Conservation (phyloP, 1,140 invertebrate genomes). For the Tetragnatha versicolor region DNA sequence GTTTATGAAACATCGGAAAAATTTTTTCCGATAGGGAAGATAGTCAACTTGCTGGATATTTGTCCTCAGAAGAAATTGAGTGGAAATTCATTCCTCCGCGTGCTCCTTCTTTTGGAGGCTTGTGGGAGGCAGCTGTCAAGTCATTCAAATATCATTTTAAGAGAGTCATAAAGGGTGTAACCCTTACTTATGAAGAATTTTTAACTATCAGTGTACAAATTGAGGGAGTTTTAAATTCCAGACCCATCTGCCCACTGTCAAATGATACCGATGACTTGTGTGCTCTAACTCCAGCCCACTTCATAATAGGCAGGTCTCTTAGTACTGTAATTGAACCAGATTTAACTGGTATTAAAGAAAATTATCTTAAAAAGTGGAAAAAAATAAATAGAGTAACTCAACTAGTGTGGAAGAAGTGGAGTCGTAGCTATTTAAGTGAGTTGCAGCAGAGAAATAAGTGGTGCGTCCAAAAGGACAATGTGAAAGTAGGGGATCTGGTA, state of each 20-base stretch:
- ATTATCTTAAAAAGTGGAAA: background rate
- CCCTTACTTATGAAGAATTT: constrained; percentile 59
- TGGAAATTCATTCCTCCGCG: constrained; percentile 64
- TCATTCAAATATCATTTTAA: too few species aligned
- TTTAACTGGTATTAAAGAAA: background rate
- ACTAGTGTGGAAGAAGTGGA: background rate
- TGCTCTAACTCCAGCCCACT: constrained; percentile 59
- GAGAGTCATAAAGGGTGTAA: background rate
- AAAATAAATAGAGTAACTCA: background rate
- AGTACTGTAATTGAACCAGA: background rate
- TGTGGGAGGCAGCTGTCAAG: too few species aligned
- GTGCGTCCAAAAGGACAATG: background rate
- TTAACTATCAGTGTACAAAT: too few species aligned
- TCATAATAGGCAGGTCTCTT: background rate
- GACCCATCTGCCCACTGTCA: constrained; percentile 57
- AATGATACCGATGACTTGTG: constrained; percentile 60
- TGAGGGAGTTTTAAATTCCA: background rate
- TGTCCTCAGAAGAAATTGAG: background rate
- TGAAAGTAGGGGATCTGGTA: background rate
- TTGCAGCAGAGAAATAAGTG: background rate
- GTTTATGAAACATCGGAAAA: too few species aligned
- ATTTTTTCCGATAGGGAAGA: too few species aligned
- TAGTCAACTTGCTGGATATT: background rate
- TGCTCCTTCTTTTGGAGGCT: too few species aligned
- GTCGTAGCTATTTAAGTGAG: background rate